A percentile compares a stretch with the other conserved stretches of the same genome.
These are phyloP conservation scores for Synchiropus splendidus DNA, from an alignment of 2,113 vertebrate genomes.

Conservation along the genomic window DNA sequence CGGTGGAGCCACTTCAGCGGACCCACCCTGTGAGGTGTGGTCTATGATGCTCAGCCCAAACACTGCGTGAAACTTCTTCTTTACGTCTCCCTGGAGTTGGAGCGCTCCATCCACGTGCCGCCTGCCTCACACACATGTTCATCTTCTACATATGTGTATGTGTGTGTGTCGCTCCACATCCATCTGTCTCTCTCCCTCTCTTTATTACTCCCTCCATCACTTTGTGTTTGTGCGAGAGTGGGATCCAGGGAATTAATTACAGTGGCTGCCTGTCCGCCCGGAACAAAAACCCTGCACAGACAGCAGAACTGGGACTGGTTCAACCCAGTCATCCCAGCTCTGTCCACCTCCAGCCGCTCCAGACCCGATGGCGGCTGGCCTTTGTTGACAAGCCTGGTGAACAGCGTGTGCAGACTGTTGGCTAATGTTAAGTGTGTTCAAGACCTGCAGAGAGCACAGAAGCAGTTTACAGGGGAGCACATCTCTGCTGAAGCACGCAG, in stretches of 20 bases:
- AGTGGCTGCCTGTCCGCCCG: slow-evolving; percentile 60
- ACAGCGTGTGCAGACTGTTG: too few relatives aligned
- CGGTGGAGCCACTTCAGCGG: too few relatives aligned
- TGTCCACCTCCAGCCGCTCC: slow-evolving; percentile 34
- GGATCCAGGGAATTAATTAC: slow-evolving; percentile 71
- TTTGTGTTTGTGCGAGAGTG: slow-evolving; percentile 57
- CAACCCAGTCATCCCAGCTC: slow-evolving; percentile 51
- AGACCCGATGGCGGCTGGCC: slow-evolving; percentile 3
- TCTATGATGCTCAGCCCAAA: too few relatives aligned
- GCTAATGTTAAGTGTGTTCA: too few relatives aligned
- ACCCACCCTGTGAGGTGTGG: too few relatives aligned
- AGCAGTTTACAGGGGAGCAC: too few relatives aligned
- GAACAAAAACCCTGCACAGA: slow-evolving; percentile 72
- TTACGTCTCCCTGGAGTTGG: too few relatives aligned
- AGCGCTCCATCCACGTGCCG: too few relatives aligned
- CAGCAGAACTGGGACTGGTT: slow-evolving; percentile 66
- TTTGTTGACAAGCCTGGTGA: too few relatives aligned
- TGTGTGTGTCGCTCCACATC: background rate
- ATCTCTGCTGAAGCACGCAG: too few relatives aligned
- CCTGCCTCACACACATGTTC: slow-evolving; percentile 1
- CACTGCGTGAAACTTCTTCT: slow-evolving; percentile 16
- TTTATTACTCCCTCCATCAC: slow-evolving; percentile 20
- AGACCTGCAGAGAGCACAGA: too few relatives aligned
- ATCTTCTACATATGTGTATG: too few relatives aligned
- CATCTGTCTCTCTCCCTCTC: slow-evolving; percentile 12